Percentiles rank a stretch among this genome's conserved stretches.
phyloP scores from a whole-genome alignment of 2,113 vertebrate genomes.

The Sinocyclocheilus grahami region DNA sequence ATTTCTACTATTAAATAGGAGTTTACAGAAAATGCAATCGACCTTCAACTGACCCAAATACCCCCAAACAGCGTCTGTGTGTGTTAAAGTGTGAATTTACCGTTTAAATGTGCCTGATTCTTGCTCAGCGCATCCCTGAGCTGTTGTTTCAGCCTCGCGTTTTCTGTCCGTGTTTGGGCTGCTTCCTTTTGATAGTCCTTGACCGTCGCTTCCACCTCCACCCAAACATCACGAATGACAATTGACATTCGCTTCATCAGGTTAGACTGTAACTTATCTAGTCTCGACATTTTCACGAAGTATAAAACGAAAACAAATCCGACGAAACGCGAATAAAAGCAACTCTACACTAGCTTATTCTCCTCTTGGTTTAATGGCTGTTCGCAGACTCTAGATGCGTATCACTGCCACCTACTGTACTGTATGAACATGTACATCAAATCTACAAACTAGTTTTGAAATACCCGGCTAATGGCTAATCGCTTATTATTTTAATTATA shows the following conservation, averaged over 20 bases:
- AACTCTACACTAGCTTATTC: not conserved
- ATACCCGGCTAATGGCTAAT: not conserved
- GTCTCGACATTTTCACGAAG: slow-evolving; percentile 66
- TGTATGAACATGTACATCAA: not conserved
- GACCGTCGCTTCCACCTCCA: slow-evolving; percentile 76
- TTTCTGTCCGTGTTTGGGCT: slow-evolving; percentile 68
- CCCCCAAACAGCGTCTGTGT: not conserved
- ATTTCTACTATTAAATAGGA: not conserved
- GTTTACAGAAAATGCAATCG: not conserved
- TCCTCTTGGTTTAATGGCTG: not conserved
- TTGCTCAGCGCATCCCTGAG: slow-evolving; percentile 72
- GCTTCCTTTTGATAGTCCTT: slow-evolving; percentile 76
- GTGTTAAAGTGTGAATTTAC: slow-evolving; percentile 1
- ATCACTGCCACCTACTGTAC: slow-evolving; percentile 27
- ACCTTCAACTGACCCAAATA: not conserved
- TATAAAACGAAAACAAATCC: not conserved
- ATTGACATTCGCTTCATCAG: slow-evolving; percentile 73
- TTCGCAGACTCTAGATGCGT: not conserved
- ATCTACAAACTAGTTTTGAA: not conserved
- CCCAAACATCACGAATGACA: slow-evolving; percentile 75
- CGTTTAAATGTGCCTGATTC: slow-evolving; percentile 10
- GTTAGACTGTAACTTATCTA: slow-evolving; percentile 71
- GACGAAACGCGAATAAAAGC: not conserved
- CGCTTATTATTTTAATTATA: rapidly evolving
- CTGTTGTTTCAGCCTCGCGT: slow-evolving; percentile 73